A percentile compares a stretch with the other conserved stretches of the same genome.
These are phyloP conservation scores for Dicaeum eximium DNA, from an alignment of 2,113 vertebrate species.

Conservation along the genomic window DNA sequence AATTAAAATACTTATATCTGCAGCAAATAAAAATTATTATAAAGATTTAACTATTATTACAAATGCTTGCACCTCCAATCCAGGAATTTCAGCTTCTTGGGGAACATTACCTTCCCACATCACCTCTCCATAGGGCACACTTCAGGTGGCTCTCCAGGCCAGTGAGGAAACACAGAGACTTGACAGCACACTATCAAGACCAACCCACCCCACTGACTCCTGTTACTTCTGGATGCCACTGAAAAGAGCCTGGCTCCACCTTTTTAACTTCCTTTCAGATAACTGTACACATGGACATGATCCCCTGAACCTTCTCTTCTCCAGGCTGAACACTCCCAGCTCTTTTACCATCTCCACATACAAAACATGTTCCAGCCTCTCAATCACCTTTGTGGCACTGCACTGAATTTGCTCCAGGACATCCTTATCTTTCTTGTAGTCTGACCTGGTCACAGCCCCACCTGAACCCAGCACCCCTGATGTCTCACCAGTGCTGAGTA, in stretches of 20 bases:
- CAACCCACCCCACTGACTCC: background rate
- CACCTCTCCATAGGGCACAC: background rate
- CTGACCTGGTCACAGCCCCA: background rate
- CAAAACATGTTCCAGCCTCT: background rate
- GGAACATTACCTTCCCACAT: background rate
- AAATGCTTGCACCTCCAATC: background rate
- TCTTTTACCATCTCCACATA: background rate
- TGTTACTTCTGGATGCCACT: background rate
- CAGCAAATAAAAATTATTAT: background rate
- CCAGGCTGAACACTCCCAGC: background rate
- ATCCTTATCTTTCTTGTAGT: rapidly evolving
- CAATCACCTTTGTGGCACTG: background rate
- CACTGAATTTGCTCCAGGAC: background rate
- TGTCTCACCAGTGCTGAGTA: background rate
- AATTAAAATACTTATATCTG: background rate
- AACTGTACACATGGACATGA: background rate
- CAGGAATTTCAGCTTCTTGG: background rate
- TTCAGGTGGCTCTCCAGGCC: background rate
- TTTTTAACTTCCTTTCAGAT: background rate
- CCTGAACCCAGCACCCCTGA: background rate
- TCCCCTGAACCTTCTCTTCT: background rate
- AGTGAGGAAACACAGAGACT: background rate
- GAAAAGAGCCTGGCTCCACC: background rate
- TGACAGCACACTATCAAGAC: background rate
- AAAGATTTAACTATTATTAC: background rate